Evolutionary conservation across 2,113 vertebrate species (phyloP).

Genomic region (Anthoscopus minutus): DNA sequence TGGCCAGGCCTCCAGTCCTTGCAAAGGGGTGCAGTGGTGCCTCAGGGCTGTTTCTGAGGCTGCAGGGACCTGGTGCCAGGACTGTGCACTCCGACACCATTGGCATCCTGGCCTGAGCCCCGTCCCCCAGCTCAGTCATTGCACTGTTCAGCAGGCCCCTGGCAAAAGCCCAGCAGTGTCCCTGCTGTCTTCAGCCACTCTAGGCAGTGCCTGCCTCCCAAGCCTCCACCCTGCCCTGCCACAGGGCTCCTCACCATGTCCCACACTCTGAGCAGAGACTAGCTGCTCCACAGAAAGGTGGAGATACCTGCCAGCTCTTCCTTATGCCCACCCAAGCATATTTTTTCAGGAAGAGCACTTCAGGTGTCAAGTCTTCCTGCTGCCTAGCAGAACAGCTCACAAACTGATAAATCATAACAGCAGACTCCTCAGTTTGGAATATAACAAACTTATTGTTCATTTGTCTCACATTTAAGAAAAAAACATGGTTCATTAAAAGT

Average conservation of each 20-base stretch:
- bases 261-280: background rate
- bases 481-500: conserved; percentile 46
- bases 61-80: background rate
- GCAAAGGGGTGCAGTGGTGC: background rate
- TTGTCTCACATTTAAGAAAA: conserved; percentile 37
- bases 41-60: background rate
- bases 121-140: background rate
- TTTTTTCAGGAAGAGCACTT: background rate
- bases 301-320: background rate
- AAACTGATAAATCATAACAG: background rate
- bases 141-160: background rate
- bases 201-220: background rate
- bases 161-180: background rate
- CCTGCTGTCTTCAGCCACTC: background rate
- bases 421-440: background rate
- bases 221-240: background rate
- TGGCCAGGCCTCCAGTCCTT: background rate
- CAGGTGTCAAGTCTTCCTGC: background rate
- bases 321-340: background rate
- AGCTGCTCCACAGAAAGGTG: background rate
- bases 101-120: background rate
- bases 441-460: conserved; percentile 19
- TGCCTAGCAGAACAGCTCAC: background rate
- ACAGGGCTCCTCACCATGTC: background rate
- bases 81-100: rapidly evolving